Base-by-base conservation (phyloP, 2,888 invertebrate species). In the Epinotia brunnichana region DNA sequence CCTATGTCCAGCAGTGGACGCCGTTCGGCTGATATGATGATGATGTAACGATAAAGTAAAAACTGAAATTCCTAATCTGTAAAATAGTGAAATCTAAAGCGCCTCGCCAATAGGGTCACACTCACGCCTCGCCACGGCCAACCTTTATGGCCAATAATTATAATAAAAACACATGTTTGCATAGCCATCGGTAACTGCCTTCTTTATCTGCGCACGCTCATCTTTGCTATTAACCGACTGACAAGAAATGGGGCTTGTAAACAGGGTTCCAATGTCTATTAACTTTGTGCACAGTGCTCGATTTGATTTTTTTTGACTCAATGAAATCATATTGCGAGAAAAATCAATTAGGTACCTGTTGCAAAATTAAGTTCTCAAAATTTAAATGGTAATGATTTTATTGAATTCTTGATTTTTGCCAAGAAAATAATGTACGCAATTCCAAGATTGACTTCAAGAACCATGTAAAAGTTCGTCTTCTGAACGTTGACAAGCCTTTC, bases 101-200 rank as follows among this genome's bases (percentile, higher is more conserved):
- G 66, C 39, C 24, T 59, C 63, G 44, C 67, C 67, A 63, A 73
- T 70, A 72, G 69, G 69, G 64, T 68, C 68, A 67, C 48, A 71
- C 51, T 66, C 17, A 66, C 70, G 67, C 72, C 66, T 74, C 60
- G 69, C 76, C 75, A 76, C 71, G 56, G 60, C 73, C 78, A 78
- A 82, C 82, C 80, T 82, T 81, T 80, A 76, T 74, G 73, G 77
- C 77, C 77, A 80, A 75, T 75, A 76, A 82, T 82, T 82, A 81
- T 77, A 80, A 81, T 81, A 83, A 82, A 70, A 84, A 80, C 80
- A 81, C 79, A 82, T 83, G 83, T 84, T 84, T 83, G 81, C 80
- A 79, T 76, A 81, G 77, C 75, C 77, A 69, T 75, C 69, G 75
- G 61, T 63, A 63, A 62, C 70, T 29, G 57, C 70, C 41, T 29